Percentiles rank a stretch among this genome's conserved stretches.
Evolutionary conservation across 2,113 vertebrate species (phyloP).

Genomic region (Hydropotes inermis): DNA sequence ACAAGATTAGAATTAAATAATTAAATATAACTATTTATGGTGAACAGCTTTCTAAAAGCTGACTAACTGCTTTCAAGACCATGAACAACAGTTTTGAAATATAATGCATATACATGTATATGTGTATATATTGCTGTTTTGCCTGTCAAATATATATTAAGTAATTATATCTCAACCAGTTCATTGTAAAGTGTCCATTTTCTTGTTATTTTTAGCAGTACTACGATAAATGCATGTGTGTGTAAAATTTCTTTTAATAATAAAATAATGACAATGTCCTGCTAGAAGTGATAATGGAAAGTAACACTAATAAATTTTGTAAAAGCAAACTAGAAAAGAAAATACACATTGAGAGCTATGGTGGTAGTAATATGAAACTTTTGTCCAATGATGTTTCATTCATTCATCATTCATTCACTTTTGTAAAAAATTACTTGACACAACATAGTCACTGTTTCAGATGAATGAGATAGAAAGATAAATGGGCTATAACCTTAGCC

Average conservation of each 20-base stretch:
- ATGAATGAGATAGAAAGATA: not conserved
- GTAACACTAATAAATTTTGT: not conserved
- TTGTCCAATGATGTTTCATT: not conserved
- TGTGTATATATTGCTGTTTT: not conserved
- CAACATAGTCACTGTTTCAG: not conserved
- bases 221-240: no score
- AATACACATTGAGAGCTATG: not conserved
- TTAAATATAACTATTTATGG: not conserved
- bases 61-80: not conserved
- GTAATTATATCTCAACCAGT: constrained; percentile 9
- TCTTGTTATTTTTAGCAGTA: not conserved
- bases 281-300: not conserved
- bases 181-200: not conserved
- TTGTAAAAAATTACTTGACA: not conserved
- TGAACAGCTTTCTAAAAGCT: constrained; percentile 5
- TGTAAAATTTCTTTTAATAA: not conserved
- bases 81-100: not conserved
- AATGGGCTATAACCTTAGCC: not conserved
- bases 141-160: not conserved
- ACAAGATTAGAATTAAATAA: not conserved
- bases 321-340: not conserved
- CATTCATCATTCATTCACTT: not conserved
- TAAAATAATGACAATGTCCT: not conserved
- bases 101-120: not conserved
- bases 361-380: not conserved